Conservation (phyloP, 2,888 invertebrate species). For the Catocala nupta region DNA sequence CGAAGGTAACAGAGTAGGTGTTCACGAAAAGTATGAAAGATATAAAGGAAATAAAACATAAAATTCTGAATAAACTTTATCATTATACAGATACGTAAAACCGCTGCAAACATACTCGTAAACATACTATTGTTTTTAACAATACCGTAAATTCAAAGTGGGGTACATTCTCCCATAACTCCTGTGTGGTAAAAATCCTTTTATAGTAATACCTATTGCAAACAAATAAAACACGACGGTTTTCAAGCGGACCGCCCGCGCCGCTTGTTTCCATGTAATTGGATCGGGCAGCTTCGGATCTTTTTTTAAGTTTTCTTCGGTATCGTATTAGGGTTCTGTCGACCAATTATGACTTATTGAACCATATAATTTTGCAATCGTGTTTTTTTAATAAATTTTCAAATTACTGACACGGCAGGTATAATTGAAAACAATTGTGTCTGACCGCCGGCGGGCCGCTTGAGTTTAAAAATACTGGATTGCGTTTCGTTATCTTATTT, state of each 20-base stretch:
- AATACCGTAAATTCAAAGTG: constrained; percentile 20
- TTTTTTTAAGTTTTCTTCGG: constrained; percentile 33
- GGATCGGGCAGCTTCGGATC: constrained; percentile 36
- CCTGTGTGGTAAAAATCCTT: constrained; percentile 18
- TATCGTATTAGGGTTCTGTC: constrained; percentile 16
- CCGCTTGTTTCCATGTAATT: constrained; percentile 55
- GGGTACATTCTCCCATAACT: constrained; percentile 19
- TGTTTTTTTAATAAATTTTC: too few relatives aligned
- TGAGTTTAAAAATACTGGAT: too few relatives aligned
- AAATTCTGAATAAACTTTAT: constrained; percentile 1
- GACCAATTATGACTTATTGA: neutral
- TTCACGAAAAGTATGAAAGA: too few relatives aligned
- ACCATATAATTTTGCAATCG: too few relatives aligned
- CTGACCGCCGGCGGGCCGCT: too few relatives aligned
- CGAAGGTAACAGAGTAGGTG: too few relatives aligned
- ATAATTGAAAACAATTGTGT: too few relatives aligned
- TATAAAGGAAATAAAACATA: constrained; percentile 48
- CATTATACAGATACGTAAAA: neutral
- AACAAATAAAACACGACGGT: constrained; percentile 34
- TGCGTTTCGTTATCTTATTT: too few relatives aligned
- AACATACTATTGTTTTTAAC: constrained; percentile 20
- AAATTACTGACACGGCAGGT: too few relatives aligned
- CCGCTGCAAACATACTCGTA: neutral
- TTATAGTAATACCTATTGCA: constrained; percentile 26
- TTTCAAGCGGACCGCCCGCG: constrained; percentile 14